These are phyloP conservation scores for Prenolepis imparis DNA, from an alignment of 2,888 invertebrate genomes.

Conservation along the genomic window DNA sequence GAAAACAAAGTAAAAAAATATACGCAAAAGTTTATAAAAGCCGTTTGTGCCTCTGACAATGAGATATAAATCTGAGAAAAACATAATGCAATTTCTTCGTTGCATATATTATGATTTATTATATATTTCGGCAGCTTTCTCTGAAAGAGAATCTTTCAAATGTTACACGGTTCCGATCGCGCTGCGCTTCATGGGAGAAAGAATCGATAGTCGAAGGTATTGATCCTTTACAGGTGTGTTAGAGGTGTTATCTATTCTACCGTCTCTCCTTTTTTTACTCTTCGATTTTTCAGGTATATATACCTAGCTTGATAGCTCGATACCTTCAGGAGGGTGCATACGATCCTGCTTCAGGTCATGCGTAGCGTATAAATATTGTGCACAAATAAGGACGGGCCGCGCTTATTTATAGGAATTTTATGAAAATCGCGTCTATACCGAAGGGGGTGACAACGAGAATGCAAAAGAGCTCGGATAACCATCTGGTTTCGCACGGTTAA, in stretches of 20 bases:
- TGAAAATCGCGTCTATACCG: constrained; percentile 78
- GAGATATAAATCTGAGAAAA: not conserved
- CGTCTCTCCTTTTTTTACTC: constrained; percentile 48
- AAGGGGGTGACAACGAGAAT: constrained; percentile 52
- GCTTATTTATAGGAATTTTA: constrained; percentile 84
- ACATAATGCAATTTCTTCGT: not conserved
- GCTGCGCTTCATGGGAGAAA: constrained; percentile 37
- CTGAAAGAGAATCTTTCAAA: constrained; percentile 44
- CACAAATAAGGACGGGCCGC: constrained; percentile 81
- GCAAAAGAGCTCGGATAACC: constrained; percentile 48
- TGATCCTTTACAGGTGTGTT: constrained; percentile 73
- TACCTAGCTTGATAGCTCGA: constrained; percentile 53
- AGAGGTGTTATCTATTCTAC: constrained; percentile 60
- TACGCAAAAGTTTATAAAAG: not conserved
- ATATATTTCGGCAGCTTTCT: constrained; percentile 10
- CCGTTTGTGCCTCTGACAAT: not conserved
- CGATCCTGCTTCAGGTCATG: constrained; percentile 76
- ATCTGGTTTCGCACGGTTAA: constrained; percentile 44
- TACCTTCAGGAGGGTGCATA: constrained; percentile 61
- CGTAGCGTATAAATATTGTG: constrained; percentile 84
- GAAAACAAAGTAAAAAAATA: not conserved
- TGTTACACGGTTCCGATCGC: constrained; percentile 42
- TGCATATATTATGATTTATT: constrained; percentile 11
- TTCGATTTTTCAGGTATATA: constrained; percentile 49
- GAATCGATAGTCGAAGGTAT: constrained; percentile 58